Base-by-base conservation (phyloP, 2,797 vertebrate genomes). In the Mastacembelus armatus region DNA sequence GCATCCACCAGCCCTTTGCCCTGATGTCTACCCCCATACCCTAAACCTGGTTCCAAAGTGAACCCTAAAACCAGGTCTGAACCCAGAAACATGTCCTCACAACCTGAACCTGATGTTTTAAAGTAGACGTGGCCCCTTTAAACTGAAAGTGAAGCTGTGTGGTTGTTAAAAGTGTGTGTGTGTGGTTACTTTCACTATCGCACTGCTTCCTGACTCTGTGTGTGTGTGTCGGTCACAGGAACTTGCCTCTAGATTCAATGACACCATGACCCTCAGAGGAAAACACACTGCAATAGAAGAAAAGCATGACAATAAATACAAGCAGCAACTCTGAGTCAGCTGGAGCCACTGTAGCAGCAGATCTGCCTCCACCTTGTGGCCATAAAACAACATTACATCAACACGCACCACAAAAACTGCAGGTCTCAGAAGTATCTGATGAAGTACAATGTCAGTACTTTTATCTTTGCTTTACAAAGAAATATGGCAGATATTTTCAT, bases 171-270 rank as follows among this genome's bases (percentile, higher is more conserved):
- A 48, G 42, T 44, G 40, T 39, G 15, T 47, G 40, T 39, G 57
- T 43, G 62, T 50, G 30, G 22, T 21, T 74, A 79, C 66, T 72
- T 71, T 30, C 12, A n/a, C 21, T 51, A 29, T 69, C 35, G 45
- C 74, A 59, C 76, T 58, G 33, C 30, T 71, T 82, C 78, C 71
- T 82, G 61, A 69, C 35, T 4, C 32, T 45, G 59, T 69, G 62
- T 61, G 64, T 51, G 50, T 0, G 58, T 47, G 45, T 78, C 52
- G 1, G 68, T 40, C 24, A 69, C 67, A 57, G 15, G 72, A 2
- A 82, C 64, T 18, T 71, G 62, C 14, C 75, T 1, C 6, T 74
- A 30, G 14, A 77, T 64, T 50, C 38, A 43, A 65, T 61, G 24
- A 35, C 21, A 35, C 35, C 5, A 33, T 16, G 16, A 58, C 40